phyloP scores from a whole-genome alignment of 2,888 invertebrate genomes.

The Trichogramma dendrolimi region DNA sequence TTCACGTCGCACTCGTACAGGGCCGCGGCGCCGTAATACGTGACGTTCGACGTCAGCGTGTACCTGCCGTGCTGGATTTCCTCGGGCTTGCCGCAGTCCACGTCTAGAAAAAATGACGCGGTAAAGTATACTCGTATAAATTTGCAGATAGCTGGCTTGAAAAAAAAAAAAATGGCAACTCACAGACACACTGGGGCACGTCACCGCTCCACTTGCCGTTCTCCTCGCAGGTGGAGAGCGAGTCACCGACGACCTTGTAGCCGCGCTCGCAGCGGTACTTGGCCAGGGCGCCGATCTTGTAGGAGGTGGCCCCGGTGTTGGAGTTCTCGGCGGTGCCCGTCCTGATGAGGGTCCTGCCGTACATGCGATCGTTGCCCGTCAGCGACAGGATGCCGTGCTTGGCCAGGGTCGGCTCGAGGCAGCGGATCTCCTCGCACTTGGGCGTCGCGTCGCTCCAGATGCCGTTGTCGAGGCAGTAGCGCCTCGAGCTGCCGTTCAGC shows the following conservation, averaged over 20 bases:
- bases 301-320: constrained; percentile 68
- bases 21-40: constrained; percentile 81
- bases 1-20: constrained; percentile 79
- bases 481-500: constrained; percentile 68
- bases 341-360: constrained; percentile 76
- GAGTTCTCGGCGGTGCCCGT: constrained; percentile 63
- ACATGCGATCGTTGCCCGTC: constrained; percentile 86
- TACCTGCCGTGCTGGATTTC: constrained; percentile 71
- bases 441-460: constrained; percentile 82
- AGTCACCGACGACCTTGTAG: constrained; percentile 81
- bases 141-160: not conserved
- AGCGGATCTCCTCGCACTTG: constrained; percentile 88
- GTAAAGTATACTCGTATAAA: not conserved
- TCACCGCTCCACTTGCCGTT: constrained; percentile 81
- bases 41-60: constrained; percentile 78
- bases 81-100: constrained; percentile 79
- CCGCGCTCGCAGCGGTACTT: constrained; percentile 88
- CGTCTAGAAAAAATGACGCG: constrained; percentile 57
- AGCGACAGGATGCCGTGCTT: constrained; percentile 83
- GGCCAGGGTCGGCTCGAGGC: constrained; percentile 76
- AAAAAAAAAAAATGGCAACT: constrained; percentile 48
- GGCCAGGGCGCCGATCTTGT: constrained; percentile 79
- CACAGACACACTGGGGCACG: constrained; percentile 80
- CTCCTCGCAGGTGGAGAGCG: constrained; percentile 80
- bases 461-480: constrained; percentile 70